These are phyloP conservation scores for Spinus olivaceus DNA, from an alignment of 2,797 vertebrate genomes.

Conservation along the genomic window DNA sequence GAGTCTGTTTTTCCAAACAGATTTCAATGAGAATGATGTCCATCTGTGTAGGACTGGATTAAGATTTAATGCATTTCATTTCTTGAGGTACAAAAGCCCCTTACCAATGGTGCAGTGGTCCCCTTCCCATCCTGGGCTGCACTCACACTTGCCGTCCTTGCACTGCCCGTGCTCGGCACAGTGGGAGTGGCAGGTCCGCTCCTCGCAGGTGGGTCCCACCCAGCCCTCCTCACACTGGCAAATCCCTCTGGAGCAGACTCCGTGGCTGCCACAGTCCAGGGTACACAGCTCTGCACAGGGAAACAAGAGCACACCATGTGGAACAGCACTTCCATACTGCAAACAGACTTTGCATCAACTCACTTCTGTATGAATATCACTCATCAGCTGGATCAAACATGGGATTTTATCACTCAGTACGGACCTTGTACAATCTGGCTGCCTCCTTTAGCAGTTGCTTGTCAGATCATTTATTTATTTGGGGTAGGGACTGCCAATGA, in stretches of 20 bases:
- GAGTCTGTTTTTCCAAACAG: neutral
- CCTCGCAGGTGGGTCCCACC: conserved; percentile 88
- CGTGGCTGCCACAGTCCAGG: conserved; percentile 91
- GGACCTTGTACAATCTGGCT: neutral
- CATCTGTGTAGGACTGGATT: neutral
- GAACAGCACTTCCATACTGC: neutral
- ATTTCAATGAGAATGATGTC: neutral
- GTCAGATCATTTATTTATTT: neutral
- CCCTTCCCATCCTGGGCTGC: conserved; percentile 94
- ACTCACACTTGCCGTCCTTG: conserved; percentile 90
- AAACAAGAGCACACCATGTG: neutral
- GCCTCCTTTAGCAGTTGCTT: neutral
- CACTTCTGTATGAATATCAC: neutral
- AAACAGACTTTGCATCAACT: fast-evolving
- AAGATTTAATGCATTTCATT: neutral
- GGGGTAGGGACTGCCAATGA: neutral
- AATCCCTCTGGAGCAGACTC: conserved; percentile 86
- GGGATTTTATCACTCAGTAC: neutral
- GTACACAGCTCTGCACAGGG: conserved; percentile 84
- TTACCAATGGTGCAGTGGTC: conserved; percentile 95
- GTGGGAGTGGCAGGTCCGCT: conserved; percentile 87
- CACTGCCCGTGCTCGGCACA: conserved; percentile 94
- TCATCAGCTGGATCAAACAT: neutral
- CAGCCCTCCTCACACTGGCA: conserved; percentile 95
- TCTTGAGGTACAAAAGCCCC: neutral